phyloP scores from a whole-genome alignment of 2,113 vertebrate genomes.

The Hippopotamus amphibius region DNA sequence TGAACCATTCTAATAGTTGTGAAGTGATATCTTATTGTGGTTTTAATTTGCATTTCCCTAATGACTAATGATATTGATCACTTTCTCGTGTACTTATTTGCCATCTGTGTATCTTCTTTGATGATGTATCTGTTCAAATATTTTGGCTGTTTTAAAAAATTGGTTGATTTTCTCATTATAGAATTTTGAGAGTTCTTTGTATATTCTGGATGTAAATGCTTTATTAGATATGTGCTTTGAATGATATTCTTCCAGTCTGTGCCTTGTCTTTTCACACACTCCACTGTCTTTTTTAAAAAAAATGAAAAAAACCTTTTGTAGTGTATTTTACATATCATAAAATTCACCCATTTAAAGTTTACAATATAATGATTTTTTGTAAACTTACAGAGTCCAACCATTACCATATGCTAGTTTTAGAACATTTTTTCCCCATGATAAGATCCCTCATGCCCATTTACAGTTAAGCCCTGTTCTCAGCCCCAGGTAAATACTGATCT shows the following conservation, averaged over 20 bases:
- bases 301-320: not conserved
- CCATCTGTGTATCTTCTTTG: not conserved
- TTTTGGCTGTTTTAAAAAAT: not conserved
- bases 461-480: not conserved
- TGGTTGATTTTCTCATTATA: not conserved
- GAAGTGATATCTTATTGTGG: not conserved
- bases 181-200: not conserved
- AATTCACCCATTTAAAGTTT: not conserved
- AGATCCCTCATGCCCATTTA: not conserved
- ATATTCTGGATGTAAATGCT: not conserved
- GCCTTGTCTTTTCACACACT: not conserved
- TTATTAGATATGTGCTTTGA: not conserved
- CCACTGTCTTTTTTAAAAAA: not conserved
- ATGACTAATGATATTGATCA: not conserved
- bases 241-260: not conserved
- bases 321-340: not conserved
- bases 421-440: not conserved
- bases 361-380: not conserved
- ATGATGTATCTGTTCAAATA: not conserved
- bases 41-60: constrained; percentile 3
- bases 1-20: not conserved
- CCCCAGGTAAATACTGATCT: not conserved
- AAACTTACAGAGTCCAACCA: not conserved
- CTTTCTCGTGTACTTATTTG: not conserved
- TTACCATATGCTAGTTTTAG: not conserved